Base-by-base conservation (phyloP, 1,140 invertebrate species). In the Rhopalosiphum padi region DNA sequence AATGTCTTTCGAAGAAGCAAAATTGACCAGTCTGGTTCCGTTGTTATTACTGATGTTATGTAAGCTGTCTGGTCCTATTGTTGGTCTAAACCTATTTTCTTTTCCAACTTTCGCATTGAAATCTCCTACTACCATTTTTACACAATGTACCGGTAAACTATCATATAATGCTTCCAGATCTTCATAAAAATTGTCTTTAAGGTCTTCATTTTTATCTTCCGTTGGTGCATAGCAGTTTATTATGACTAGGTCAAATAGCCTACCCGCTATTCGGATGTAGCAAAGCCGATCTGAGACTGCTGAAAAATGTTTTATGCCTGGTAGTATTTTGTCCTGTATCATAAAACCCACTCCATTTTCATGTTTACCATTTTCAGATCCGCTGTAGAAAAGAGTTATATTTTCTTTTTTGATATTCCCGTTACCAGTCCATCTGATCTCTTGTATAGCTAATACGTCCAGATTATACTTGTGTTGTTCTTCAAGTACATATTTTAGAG, bases 11-110 rank as follows among this genome's bases (percentile, higher is more conserved):
- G 55, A 60, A 60, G 55, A 60, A 60, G 55, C 55, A 60, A 60
- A 60, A 60, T 60, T 60, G 55, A 60, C 55, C 55, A 60, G 55
- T 60, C 55, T 60, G 55, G 55, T 60, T 23, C 55, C 55, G 55
- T 25, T 94, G 23, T 94, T 91, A 93, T 94, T 94, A 37, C 86
- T 93, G 25, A 35, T 35, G 41, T 93, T 41, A 94, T 95, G 94
- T 94, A 94, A 89, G 94, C 95, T 90, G 91, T 95, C 86, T 90
- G 95, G 92, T 94, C 95, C 35, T 94, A 95, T 94, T 77, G 90
- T 35, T 35, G 86, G 46, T 35, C 88, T 90, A 90, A 35, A 90
- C n/a, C 25, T 90, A 35, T 60, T 48, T 60, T 90, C 51, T 35
- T 35, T 90, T 90, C 88, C 88, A 60, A 90, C 51, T 35, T 90